Evolutionary conservation across 2,797 vertebrate genomes (phyloP).

Genomic region (Crocodylus rhombifer): DNA sequence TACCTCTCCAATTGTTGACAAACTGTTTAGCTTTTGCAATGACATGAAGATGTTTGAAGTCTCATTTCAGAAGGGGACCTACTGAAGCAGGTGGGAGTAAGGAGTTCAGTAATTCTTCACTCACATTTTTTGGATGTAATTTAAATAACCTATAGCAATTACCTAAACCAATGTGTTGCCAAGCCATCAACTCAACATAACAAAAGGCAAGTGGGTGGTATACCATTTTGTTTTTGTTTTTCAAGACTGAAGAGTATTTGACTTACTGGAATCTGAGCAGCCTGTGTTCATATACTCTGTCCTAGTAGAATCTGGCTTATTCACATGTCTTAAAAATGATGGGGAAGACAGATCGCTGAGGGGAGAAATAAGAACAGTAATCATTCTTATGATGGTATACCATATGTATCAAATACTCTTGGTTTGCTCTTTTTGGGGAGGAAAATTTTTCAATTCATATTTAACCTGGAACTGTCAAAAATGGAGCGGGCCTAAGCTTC

Average conservation of each 20-base stretch:
- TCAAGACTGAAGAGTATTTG: not conserved
- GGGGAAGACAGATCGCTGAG: not conserved
- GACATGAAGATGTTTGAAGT: not conserved
- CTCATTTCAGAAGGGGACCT: not conserved
- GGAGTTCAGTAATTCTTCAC: too few species aligned
- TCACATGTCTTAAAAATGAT: not conserved
- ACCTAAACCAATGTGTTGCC: too few species aligned
- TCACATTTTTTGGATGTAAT: too few species aligned
- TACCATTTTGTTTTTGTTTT: not conserved
- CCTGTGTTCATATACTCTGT: not conserved
- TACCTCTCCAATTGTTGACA: not conserved
- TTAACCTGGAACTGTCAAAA: too few species aligned
- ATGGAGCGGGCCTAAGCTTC: too few species aligned
- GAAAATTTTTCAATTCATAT: too few species aligned
- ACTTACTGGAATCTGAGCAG: not conserved
- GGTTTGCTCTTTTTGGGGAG: too few species aligned
- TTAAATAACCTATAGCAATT: too few species aligned
- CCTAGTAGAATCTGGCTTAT: not conserved
- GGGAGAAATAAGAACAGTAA: not conserved
- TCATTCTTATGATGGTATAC: too few species aligned
- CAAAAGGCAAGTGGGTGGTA: not conserved
- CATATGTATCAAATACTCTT: too few species aligned
- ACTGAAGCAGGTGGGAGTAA: too few species aligned
- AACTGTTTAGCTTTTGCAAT: not conserved
- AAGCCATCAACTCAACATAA: not conserved